These are phyloP conservation scores for Nesogale talazaci DNA, from an alignment of 2,113 vertebrate species.

Conservation along the genomic window DNA sequence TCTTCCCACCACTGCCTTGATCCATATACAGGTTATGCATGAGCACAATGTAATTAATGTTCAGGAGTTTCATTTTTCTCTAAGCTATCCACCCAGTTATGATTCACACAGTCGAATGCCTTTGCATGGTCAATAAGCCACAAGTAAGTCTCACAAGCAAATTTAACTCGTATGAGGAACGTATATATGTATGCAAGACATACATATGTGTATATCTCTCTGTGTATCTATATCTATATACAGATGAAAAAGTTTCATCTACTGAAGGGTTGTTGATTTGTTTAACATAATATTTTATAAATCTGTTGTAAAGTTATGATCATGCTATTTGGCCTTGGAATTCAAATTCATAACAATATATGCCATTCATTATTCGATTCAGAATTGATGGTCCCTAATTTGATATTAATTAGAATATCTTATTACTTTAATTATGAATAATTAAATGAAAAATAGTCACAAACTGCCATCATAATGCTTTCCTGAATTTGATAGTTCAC, in stretches of 20 bases:
- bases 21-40: too few species aligned
- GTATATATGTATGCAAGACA: too few species aligned
- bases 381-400: neutral
- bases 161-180: too few species aligned
- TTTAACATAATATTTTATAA: neutral
- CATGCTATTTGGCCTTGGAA: neutral
- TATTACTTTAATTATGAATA: neutral
- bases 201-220: too few species aligned
- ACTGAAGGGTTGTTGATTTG: neutral
- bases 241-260: neutral
- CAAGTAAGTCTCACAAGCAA: too few species aligned
- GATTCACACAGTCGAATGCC: too few species aligned
- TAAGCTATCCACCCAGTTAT: too few species aligned
- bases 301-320: neutral
- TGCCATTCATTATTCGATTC: neutral
- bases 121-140: too few species aligned
- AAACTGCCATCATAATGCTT: neutral
- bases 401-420: constrained; percentile 5
- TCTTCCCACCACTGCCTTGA: too few species aligned
- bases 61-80: too few species aligned
- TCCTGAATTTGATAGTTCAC: neutral
- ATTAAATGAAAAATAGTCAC: neutral
- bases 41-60: too few species aligned
- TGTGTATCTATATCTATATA: too few species aligned
- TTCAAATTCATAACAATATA: neutral